Percentiles rank a stretch among this genome's conserved stretches.
phyloP scores from a whole-genome alignment of 2,888 invertebrate species.

The Lingula anatina region DNA sequence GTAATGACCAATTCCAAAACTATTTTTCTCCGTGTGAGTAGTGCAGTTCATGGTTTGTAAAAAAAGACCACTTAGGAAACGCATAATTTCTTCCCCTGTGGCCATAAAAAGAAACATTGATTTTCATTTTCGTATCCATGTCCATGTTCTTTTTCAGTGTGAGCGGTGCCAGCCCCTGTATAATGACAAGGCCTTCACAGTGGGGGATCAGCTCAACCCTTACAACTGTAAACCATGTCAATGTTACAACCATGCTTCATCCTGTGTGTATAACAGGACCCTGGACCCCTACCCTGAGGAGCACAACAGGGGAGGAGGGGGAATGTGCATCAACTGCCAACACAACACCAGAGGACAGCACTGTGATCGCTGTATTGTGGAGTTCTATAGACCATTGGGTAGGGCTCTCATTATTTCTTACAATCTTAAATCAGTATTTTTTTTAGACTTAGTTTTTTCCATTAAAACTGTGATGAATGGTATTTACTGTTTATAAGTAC shows the following conservation, averaged over 20 bases:
- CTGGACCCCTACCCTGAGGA: constrained; percentile 40
- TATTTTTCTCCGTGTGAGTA: too few relatives aligned
- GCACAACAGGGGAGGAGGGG: constrained; percentile 43
- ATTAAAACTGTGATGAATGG: too few relatives aligned
- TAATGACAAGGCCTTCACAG: constrained; percentile 46
- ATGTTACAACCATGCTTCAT: constrained; percentile 44
- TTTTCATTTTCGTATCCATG: too few relatives aligned
- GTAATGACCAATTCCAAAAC: too few relatives aligned
- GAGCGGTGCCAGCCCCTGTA: constrained; percentile 42
- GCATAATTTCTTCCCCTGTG: too few relatives aligned
- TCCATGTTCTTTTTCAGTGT: constrained; percentile 48
- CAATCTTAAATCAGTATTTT: too few relatives aligned
- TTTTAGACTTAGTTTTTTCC: too few relatives aligned
- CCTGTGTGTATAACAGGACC: constrained; percentile 38
- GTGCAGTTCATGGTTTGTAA: too few relatives aligned
- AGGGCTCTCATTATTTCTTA: too few relatives aligned
- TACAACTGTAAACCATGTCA: constrained; percentile 41
- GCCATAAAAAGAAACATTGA: too few relatives aligned
- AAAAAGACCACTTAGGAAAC: too few relatives aligned
- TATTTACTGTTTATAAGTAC: too few relatives aligned
- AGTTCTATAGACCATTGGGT: constrained; percentile 35
- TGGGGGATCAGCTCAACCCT: constrained; percentile 33
- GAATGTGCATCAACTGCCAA: constrained; percentile 43
- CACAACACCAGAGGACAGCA: constrained; percentile 41
- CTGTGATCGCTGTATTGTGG: constrained; percentile 36